Evolutionary conservation across 2,888 invertebrate genomes (phyloP).

Genomic region (Hypsopygia costalis): DNA sequence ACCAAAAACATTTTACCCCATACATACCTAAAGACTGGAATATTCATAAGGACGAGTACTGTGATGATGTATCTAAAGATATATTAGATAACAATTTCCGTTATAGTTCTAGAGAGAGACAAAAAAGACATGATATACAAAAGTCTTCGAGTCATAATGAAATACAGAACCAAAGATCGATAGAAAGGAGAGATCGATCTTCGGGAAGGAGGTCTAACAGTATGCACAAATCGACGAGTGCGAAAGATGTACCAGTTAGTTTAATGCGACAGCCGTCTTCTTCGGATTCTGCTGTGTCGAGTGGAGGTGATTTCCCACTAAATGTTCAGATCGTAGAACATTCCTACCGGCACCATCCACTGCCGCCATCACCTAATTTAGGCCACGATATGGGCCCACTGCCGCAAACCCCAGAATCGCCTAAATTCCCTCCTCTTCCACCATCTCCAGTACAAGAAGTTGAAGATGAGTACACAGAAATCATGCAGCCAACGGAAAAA

Average conservation of each 20-base stretch:
- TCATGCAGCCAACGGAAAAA: constrained; percentile 75
- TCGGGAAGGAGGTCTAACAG: constrained; percentile 78
- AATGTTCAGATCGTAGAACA: constrained; percentile 85
- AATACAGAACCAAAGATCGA: constrained; percentile 76
- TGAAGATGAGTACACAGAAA: constrained; percentile 87
- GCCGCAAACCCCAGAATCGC: constrained; percentile 73
- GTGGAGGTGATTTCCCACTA: constrained; percentile 81
- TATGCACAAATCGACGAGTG: constrained; percentile 87
- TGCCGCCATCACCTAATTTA: constrained; percentile 63
- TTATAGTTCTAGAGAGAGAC: constrained; percentile 76
- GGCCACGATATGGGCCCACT: constrained; percentile 69
- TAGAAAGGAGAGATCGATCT: constrained; percentile 73
- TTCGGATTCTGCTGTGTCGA: constrained; percentile 74
- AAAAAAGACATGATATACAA: constrained; percentile 79
- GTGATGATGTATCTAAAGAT: constrained; percentile 75
- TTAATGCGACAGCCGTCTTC: constrained; percentile 76
- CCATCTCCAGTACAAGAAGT: constrained; percentile 92
- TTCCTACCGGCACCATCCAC: constrained; percentile 64
- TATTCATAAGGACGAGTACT: constrained; percentile 79
- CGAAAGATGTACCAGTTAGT: constrained; percentile 84
- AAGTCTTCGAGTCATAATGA: constrained; percentile 83
- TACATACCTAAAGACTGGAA: constrained; percentile 80
- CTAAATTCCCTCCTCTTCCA: constrained; percentile 87
- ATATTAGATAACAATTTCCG: constrained; percentile 75
- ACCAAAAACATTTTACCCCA: constrained; percentile 76